Conservation (phyloP, 1,140 invertebrate species). For the Drosophila erecta region DNA sequence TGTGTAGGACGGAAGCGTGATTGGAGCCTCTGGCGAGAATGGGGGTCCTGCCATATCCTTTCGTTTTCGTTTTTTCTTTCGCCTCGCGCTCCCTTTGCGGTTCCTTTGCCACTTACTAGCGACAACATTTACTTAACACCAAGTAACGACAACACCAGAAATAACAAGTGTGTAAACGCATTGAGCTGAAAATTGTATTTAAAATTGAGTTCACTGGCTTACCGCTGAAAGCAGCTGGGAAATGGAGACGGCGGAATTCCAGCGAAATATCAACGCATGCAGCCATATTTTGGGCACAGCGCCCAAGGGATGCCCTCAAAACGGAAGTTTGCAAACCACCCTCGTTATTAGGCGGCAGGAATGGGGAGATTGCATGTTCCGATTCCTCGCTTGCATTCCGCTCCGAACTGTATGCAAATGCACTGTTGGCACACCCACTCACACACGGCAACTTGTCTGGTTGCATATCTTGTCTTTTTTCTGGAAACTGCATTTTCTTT, state of each 20-base stretch:
- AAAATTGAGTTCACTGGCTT: slow-evolving; percentile 57
- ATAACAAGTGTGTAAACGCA: slow-evolving; percentile 61
- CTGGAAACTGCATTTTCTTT: slow-evolving; percentile 35
- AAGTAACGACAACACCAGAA: slow-evolving; percentile 57
- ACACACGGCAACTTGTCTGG: slow-evolving; percentile 19
- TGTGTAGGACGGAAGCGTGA: slow-evolving; percentile 46
- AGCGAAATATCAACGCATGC: slow-evolving; percentile 52
- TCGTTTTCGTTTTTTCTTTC: background rate
- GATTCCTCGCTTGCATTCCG: slow-evolving; percentile 46
- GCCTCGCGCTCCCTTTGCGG: slow-evolving; percentile 9
- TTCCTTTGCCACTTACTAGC: slow-evolving; percentile 72
- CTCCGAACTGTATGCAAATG: slow-evolving; percentile 73
- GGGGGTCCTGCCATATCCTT: slow-evolving; percentile 20
- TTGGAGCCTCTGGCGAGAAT: slow-evolving; percentile 35
- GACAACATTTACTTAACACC: slow-evolving; percentile 80
- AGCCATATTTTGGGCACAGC: slow-evolving; percentile 31
- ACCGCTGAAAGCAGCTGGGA: slow-evolving; percentile 1
- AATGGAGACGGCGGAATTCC: background rate
- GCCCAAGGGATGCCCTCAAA: slow-evolving; percentile 17
- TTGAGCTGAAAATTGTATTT: slow-evolving; percentile 76
- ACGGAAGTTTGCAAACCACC: slow-evolving; percentile 34
- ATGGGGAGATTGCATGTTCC: slow-evolving; percentile 48
- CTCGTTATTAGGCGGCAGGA: slow-evolving; percentile 36
- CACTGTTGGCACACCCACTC: slow-evolving; percentile 56
- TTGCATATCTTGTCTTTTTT: slow-evolving; percentile 9